phyloP scores from a whole-genome alignment of 2,888 invertebrate species.

The Prenolepis imparis region DNA sequence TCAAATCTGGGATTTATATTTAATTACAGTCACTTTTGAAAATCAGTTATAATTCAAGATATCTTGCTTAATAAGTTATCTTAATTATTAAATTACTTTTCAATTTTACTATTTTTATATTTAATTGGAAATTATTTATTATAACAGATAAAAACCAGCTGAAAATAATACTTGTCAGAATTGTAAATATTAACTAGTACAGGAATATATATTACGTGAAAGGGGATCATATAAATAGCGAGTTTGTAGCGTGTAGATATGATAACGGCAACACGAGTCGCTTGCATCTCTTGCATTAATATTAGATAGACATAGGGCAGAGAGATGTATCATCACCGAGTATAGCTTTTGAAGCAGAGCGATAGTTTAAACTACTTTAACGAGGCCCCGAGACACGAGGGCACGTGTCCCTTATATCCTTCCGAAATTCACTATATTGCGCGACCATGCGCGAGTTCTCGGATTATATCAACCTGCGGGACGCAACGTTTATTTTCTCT shows the following conservation, averaged over 20 bases:
- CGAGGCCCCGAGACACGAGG: conserved; percentile 73
- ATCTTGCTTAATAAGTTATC: no score
- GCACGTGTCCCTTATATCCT: conserved; percentile 63
- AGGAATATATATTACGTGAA: conserved; percentile 1
- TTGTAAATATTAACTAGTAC: not conserved
- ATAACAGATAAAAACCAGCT: not conserved
- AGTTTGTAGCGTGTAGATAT: not conserved
- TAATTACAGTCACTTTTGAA: no score
- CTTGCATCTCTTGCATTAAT: not conserved
- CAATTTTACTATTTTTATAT: not conserved
- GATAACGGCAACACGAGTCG: not conserved
- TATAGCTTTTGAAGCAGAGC: conserved; percentile 43
- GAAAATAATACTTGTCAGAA: not conserved
- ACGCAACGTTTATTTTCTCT: not conserved
- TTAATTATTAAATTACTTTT: not conserved
- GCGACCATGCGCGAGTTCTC: conserved; percentile 64
- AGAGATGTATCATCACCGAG: conserved; percentile 1
- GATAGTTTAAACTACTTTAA: conserved; percentile 79
- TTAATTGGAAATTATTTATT: not conserved
- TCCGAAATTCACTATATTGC: conserved; percentile 58
- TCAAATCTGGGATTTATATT: not conserved
- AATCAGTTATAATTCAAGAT: no score
- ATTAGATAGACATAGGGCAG: not conserved
- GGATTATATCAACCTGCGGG: conserved; percentile 62
- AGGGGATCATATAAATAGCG: not conserved